Base-by-base conservation (phyloP, 2,113 vertebrate species). In the Crotalus tigris region DNA sequence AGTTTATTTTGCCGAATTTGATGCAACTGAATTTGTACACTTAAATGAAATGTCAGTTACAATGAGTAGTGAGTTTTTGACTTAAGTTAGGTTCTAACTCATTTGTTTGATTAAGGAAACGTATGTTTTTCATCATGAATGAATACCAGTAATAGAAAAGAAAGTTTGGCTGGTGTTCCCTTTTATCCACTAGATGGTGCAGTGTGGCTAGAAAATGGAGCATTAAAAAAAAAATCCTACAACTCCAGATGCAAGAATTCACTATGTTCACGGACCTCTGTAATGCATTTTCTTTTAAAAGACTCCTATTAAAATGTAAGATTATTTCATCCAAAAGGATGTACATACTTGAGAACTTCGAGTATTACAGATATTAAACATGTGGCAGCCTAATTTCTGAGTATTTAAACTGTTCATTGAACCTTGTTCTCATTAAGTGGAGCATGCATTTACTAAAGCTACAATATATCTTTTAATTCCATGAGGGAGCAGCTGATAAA, bases 371-470 rank as follows among this genome's bases (percentile, higher is more conserved):
- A 97, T 93, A 96, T 93, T 96, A 96, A 96, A 97, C 96, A 96
- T 96, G 96, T 97, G 96, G 95, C 94, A 96, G 94, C 90, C 94
- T 96, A 96, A 97, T 96, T 95, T 96, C 96, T 96, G 91, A 95
- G 92, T 91, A 81, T 95, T 96, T 97, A 96, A 97, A 95, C 93
- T 94, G 94, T 96, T 95, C 94, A 96, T 96, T 96, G 95, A 95
- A 95, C 88, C 94, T 97, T 93, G 93, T 89, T 94, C 95, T 97
- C 96, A 96, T 96, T 96, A 97, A 96, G 95, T 85, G 93, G 94
- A 94, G 85, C 91, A 93, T 93, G 92, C 57, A 93, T 96, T 94
- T 91, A 90, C n/a, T 85, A 23, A 51, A 94, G 94, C 75, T 75
- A 90, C 88, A 90, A 91, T 95, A 92, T 95, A 92, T 93, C 95